phyloP scores from a whole-genome alignment of 1,140 invertebrate species.

The Lucilia sericata region DNA sequence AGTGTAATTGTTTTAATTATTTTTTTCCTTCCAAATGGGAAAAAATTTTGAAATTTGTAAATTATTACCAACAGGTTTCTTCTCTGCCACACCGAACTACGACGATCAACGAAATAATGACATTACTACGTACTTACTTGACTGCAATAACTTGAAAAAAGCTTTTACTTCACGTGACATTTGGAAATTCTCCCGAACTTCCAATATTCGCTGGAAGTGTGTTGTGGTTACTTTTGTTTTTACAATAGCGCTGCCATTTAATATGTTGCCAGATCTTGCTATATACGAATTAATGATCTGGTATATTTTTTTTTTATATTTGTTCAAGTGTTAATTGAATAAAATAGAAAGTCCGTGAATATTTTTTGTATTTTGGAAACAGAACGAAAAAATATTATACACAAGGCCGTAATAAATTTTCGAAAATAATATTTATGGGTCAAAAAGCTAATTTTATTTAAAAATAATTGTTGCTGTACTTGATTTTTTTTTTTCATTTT shows the following conservation, averaged over 20 bases:
- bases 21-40: conserved; percentile 2
- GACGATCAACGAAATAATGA: conserved; percentile 44
- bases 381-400: too few relatives aligned
- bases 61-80: conserved; percentile 42
- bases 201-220: conserved; percentile 28
- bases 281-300: neutral
- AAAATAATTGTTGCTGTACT: too few relatives aligned
- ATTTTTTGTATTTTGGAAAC: too few relatives aligned
- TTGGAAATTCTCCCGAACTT: conserved; percentile 35
- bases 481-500: too few relatives aligned
- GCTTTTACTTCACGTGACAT: conserved; percentile 41
- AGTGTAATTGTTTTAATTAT: neutral
- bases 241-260: conserved; percentile 33
- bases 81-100: conserved; percentile 42
- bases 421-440: too few relatives aligned
- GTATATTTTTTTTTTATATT: neutral
- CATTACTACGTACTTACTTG: conserved; percentile 39
- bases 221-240: conserved; percentile 46
- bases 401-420: too few relatives aligned
- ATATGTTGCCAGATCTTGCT: neutral
- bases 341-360: too few relatives aligned
- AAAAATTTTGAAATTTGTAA: neutral
- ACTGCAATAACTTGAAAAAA: conserved; percentile 39
- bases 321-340: neutral
- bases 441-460: too few relatives aligned